A percentile compares a stretch with the other conserved stretches of the same genome.
phyloP scores from a whole-genome alignment of 1,140 invertebrate species.

The Drosophila setifemur region DNA sequence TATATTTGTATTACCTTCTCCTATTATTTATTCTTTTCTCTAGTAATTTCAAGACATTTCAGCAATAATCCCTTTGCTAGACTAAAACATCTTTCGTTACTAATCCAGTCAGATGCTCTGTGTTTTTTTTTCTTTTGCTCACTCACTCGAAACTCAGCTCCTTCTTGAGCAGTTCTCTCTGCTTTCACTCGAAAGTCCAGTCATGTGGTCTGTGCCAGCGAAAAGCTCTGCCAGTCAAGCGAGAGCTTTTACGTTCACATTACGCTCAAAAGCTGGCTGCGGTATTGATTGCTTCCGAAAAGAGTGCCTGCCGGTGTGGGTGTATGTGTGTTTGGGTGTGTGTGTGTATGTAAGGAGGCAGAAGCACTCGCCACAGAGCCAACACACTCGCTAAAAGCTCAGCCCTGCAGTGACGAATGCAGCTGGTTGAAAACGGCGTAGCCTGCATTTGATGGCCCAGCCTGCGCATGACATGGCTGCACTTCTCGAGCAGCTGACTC shows the following conservation, averaged over 20 bases:
- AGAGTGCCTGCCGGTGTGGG: background rate
- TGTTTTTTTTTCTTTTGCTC: no score
- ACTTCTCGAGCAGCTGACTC: slow-evolving; percentile 47
- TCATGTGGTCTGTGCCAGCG: slow-evolving; percentile 55
- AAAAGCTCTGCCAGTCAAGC: slow-evolving; percentile 58
- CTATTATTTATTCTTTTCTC: no score
- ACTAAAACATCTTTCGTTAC: background rate
- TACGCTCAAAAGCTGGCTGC: slow-evolving; percentile 66
- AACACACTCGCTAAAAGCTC: slow-evolving; percentile 42
- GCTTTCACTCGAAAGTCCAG: slow-evolving; percentile 46
- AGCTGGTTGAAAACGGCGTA: slow-evolving; percentile 10
- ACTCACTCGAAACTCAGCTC: background rate
- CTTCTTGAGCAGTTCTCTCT: slow-evolving; percentile 41
- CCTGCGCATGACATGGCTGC: slow-evolving; percentile 57
- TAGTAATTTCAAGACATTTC: no score
- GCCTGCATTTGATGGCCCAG: slow-evolving; percentile 27
- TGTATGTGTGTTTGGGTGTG: background rate
- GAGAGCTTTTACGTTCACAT: slow-evolving; percentile 67
- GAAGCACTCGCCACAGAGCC: slow-evolving; percentile 26
- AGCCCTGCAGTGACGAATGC: slow-evolving; percentile 54
- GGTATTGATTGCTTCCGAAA: slow-evolving; percentile 54
- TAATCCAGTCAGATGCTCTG: background rate
- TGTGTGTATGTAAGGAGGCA: background rate
- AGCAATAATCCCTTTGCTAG: no score
- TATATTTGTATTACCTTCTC: no score